Percentiles rank a stretch among this genome's conserved stretches.
These are phyloP conservation scores for Uropsilus gracilis DNA, from an alignment of 2,113 vertebrate genomes.

Conservation along the genomic window DNA sequence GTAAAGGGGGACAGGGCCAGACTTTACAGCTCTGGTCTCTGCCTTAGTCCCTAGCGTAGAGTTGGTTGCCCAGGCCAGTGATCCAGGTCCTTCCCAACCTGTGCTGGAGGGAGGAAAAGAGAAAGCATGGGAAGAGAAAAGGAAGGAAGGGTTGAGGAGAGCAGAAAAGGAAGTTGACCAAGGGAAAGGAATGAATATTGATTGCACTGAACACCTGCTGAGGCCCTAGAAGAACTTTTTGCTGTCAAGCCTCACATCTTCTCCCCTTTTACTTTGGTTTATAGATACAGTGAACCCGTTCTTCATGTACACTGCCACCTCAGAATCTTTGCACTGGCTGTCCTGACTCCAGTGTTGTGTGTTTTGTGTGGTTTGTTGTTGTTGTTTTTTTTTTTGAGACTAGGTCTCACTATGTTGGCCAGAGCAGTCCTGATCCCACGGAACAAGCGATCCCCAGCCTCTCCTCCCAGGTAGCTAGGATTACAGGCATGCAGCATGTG, in stretches of 20 bases:
- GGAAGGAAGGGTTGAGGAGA: too few relatives aligned
- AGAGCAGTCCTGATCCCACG: too few relatives aligned
- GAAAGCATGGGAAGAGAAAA: neutral
- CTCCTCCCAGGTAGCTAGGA: too few relatives aligned
- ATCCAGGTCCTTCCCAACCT: neutral
- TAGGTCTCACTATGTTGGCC: too few relatives aligned
- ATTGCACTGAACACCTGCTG: neutral
- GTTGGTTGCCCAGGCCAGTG: neutral
- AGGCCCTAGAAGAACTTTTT: neutral
- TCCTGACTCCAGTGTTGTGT: too few relatives aligned
- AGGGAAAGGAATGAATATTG: neutral
- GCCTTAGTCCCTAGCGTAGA: slow-evolving; percentile 38
- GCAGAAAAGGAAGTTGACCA: neutral
- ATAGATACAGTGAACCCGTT: neutral
- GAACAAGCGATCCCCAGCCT: too few relatives aligned
- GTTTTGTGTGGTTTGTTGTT: too few relatives aligned
- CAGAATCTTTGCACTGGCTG: neutral
- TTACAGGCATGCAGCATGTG: too few relatives aligned
- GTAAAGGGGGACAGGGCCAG: neutral
- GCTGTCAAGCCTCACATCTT: neutral
- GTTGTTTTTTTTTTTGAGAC: too few relatives aligned
- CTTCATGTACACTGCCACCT: neutral
- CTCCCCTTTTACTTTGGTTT: neutral
- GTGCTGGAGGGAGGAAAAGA: neutral
- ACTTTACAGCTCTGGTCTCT: neutral